phyloP scores from a whole-genome alignment of 2,113 vertebrate species.

The Noturus placidus region DNA sequence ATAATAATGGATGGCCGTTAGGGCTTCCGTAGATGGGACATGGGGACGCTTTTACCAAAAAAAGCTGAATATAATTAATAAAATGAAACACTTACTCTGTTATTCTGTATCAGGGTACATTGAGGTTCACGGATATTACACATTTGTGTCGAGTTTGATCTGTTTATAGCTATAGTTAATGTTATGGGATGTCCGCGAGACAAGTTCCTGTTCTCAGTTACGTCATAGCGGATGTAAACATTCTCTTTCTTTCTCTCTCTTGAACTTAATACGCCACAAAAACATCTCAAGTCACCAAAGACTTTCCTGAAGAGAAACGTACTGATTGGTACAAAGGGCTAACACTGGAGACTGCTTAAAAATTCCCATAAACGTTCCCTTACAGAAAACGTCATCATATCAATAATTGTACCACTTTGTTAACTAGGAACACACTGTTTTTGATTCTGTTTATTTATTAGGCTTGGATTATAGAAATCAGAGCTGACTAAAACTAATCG shows the following conservation, averaged over 20 bases:
- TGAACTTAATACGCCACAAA: neutral
- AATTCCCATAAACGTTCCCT: neutral
- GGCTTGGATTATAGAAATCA: neutral
- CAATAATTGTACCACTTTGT: neutral
- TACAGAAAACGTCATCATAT: neutral
- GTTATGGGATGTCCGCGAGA: too few species aligned
- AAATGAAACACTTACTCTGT: too few species aligned
- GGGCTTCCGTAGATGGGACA: too few species aligned
- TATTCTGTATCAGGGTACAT: too few species aligned
- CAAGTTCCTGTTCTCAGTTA: neutral
- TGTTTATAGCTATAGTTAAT: too few species aligned
- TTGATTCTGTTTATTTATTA: too few species aligned
- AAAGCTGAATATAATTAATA: too few species aligned
- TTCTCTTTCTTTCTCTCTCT: neutral
- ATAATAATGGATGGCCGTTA: too few species aligned
- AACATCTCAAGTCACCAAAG: neutral
- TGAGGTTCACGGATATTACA: too few species aligned
- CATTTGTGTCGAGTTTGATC: neutral
- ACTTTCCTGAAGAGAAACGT: neutral
- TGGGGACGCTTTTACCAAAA: too few species aligned
- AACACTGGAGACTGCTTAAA: neutral
- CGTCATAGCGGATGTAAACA: neutral
- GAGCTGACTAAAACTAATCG: too few species aligned
- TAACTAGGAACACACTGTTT: too few species aligned
- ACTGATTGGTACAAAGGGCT: neutral